phyloP scores from a whole-genome alignment of 2,888 invertebrate species.

The Lepidochrysops patricia region DNA sequence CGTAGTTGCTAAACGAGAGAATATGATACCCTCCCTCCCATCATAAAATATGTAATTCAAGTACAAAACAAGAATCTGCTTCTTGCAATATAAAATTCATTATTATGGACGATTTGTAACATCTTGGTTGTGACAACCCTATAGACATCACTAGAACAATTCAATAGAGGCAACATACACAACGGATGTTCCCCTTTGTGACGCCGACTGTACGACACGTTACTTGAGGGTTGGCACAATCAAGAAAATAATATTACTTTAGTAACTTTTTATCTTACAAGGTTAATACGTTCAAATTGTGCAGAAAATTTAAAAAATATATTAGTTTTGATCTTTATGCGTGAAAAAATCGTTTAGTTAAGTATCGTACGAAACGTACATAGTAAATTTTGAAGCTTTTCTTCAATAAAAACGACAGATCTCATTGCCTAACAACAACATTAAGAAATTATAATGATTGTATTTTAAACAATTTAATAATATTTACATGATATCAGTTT shows the following conservation, averaged over 20 bases:
- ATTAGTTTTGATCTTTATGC: no score
- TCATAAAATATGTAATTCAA: no score
- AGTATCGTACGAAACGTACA: no score
- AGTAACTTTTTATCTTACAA: background rate
- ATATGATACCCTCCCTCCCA: background rate
- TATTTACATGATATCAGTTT: no score
- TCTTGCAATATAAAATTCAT: no score
- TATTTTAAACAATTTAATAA: no score
- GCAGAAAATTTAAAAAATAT: background rate
- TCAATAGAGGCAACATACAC: background rate
- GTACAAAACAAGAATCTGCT: background rate
- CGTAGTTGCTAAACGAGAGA: background rate
- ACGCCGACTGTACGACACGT: background rate
- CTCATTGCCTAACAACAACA: no score
- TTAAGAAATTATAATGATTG: no score
- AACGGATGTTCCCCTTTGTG: slow-evolving; percentile 4
- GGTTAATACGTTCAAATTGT: background rate
- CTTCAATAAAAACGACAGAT: no score
- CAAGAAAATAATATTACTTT: background rate
- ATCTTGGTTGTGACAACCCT: background rate
- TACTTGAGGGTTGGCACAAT: background rate
- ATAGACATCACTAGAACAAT: background rate
- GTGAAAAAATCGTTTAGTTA: no score
- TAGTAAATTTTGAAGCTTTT: no score
- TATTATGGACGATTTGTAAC: no score